Evolutionary conservation across 92 coral and sea anemone genomes (phyloP).

Genomic region (Palythoa grandiflora): DNA sequence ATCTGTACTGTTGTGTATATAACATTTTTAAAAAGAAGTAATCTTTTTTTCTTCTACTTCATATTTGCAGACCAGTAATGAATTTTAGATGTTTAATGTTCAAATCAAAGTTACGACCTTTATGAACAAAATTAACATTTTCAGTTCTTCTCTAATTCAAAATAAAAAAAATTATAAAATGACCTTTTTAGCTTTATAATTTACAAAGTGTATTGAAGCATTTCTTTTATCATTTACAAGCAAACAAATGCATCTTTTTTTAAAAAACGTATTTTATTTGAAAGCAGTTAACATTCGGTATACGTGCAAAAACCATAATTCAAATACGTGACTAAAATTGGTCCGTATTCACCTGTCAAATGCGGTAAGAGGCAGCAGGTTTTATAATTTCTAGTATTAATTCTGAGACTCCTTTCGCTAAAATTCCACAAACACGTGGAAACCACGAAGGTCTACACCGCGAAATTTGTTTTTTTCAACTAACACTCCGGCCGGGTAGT

Average conservation of each 20-base stretch:
- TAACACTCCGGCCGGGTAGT: not conserved
- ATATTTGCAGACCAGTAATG: not conserved
- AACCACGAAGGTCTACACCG: not conserved
- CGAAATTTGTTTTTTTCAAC: not conserved
- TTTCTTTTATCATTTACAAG: not conserved
- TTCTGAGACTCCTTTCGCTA: not conserved
- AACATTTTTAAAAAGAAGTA: not conserved
- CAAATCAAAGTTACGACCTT: not conserved
- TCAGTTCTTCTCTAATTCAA: not conserved
- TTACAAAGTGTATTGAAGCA: not conserved
- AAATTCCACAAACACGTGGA: slow-evolving; percentile 2
- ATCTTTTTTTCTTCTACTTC: not conserved
- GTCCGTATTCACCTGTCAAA: not conserved
- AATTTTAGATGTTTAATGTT: not conserved
- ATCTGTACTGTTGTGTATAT: not conserved
- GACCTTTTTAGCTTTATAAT: not conserved
- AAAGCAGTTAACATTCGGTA: not conserved
- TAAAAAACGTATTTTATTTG: not conserved
- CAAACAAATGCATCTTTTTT: not conserved
- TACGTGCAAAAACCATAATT: not conserved
- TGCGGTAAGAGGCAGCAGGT: slow-evolving; percentile 3
- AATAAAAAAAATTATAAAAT: not conserved
- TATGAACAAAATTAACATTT: not conserved
- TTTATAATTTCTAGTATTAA: not conserved
- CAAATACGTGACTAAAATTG: not conserved